These are phyloP conservation scores for Diglossa cyanea DNA, from an alignment of 2,797 vertebrate species.

Conservation along the genomic window DNA sequence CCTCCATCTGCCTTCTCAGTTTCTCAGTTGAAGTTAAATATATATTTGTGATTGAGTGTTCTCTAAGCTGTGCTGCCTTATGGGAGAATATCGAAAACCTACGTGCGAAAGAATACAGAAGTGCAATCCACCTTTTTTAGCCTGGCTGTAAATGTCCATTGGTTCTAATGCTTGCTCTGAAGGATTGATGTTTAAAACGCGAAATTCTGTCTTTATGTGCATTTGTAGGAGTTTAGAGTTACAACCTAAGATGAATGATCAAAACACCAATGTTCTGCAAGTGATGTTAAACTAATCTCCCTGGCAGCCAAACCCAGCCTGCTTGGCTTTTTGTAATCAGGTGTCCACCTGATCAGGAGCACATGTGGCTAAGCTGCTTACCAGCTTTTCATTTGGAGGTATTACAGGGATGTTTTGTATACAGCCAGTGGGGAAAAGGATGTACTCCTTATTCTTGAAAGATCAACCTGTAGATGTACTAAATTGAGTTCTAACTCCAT, in stretches of 20 bases:
- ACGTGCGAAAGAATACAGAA: fast-evolving
- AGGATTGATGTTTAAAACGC: neutral
- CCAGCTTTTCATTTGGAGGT: neutral
- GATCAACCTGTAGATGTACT: neutral
- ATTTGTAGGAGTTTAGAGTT: neutral
- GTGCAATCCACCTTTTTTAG: neutral
- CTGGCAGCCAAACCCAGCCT: neutral
- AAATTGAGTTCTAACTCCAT: neutral
- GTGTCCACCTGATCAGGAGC: neutral
- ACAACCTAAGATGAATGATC: neutral
- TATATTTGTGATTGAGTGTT: neutral
- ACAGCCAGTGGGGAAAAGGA: neutral
- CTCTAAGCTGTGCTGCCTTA: neutral
- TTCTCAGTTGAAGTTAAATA: neutral
- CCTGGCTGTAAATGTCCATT: fast-evolving
- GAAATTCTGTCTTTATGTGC: neutral
- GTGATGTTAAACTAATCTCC: neutral
- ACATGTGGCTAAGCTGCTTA: conserved; percentile 6
- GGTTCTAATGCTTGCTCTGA: neutral
- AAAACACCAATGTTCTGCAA: neutral
- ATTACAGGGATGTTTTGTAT: neutral
- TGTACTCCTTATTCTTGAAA: neutral
- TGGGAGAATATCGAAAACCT: neutral
- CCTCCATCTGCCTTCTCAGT: neutral
- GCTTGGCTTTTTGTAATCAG: neutral